Percentiles rank a stretch among this genome's conserved stretches.
Conservation (phyloP, 2,888 invertebrate genomes). For the Archips xylosteana region DNA sequence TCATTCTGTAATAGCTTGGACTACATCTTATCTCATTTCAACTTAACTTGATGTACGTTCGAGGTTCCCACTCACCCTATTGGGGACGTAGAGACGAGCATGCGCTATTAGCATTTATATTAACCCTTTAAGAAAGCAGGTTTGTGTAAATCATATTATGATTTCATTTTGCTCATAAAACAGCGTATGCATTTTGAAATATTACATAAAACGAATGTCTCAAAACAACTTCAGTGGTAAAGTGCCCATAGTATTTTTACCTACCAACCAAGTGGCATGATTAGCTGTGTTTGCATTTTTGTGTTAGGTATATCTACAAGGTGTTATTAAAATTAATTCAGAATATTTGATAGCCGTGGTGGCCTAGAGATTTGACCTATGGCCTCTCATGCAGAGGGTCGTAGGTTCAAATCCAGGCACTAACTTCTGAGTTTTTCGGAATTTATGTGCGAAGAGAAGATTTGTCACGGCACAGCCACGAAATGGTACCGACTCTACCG, state of each 20-base stretch:
- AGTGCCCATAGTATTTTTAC: too few relatives aligned
- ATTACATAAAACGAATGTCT: neutral
- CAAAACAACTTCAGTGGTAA: neutral
- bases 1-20: neutral
- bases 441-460: too few relatives aligned
- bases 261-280: too few relatives aligned
- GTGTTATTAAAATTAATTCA: too few relatives aligned
- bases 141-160: conserved; percentile 66
- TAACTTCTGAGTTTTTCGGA: too few relatives aligned
- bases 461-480: too few relatives aligned
- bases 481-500: too few relatives aligned
- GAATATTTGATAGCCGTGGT: too few relatives aligned
- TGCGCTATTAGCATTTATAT: conserved; percentile 77
- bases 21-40: conserved; percentile 6
- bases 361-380: too few relatives aligned
- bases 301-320: too few relatives aligned
- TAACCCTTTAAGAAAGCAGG: conserved; percentile 72
- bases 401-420: too few relatives aligned
- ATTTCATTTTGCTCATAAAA: conserved; percentile 48
- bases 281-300: neutral
- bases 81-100: conserved; percentile 42
- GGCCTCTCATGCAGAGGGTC: too few relatives aligned
- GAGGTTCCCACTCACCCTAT: conserved; percentile 16
- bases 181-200: conserved; percentile 9
- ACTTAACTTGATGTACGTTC: conserved; percentile 3